Evolutionary conservation across 2,888 invertebrate species (phyloP), one percentile per base, ranked within the genome.

Genomic region (Parnassius mnemosyne): DNA sequence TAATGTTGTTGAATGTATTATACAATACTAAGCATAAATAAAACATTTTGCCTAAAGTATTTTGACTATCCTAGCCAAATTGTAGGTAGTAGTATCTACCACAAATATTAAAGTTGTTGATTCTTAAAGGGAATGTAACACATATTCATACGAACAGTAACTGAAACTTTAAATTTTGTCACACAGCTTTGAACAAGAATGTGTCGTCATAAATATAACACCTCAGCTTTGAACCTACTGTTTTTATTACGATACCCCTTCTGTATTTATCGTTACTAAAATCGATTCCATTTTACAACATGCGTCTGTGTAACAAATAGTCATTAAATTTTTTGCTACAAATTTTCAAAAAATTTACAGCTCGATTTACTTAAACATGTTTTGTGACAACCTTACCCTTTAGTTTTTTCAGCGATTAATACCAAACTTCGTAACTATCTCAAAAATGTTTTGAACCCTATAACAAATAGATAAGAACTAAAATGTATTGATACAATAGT

Each of bases 161-260:
- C 7, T 34, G 34, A 34, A 34, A 0, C 49, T 13, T 13, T 9
- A 49, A 13, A 49, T 16, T 51, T 51, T 11, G 25, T 34, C 25
- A 51, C 25, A 34, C 51, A 51, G n/a, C 7, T 53, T 42, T 53
- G 1, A 53, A 41, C 41, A 10, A 41, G 53, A 57, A 53, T 57
- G 42, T 43, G 62, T 57, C 46, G 49, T 51, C 44, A 53, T 57
- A 55, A 56, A 70, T 76, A 78, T 77, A 79, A 70, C 59, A 71
- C 67, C 68, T 68, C 58, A 76, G 78, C 81, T 83, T 79, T 75
- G 66, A 71, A 77, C 84, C 86, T 88, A 82, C 88, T 79, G 87
- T 85, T 87, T 88, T 87, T 85, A 87, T 78, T 71, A 66, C 66
- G 54, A 71, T 71, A 79, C 78, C 83, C 79, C 71, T 80, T 76